These are phyloP conservation scores for Thymelicus acteon DNA, from an alignment of 2,888 invertebrate genomes.

Conservation along the genomic window DNA sequence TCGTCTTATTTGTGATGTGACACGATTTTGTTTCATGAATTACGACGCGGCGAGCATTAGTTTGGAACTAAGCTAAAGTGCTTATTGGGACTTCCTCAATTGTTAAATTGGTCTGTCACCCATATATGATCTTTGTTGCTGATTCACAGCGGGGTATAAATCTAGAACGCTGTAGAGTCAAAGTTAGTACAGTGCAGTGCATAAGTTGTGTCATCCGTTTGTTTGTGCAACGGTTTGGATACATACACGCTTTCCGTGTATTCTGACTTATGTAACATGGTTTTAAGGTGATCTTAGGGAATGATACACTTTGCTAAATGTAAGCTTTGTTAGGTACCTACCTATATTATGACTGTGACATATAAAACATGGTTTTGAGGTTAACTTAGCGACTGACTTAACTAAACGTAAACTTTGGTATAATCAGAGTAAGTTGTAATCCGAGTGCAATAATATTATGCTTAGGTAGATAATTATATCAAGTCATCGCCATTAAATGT, in stretches of 20 bases:
- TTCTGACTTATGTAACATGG: too few relatives aligned
- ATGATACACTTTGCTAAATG: too few relatives aligned
- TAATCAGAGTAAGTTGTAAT: too few relatives aligned
- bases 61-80: slow-evolving; percentile 62
- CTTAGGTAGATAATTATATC: too few relatives aligned
- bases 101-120: slow-evolving; percentile 74
- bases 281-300: too few relatives aligned
- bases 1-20: slow-evolving; percentile 31
- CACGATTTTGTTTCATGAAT: slow-evolving; percentile 36
- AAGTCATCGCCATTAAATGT: too few relatives aligned
- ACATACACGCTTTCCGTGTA: neutral
- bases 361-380: too few relatives aligned
- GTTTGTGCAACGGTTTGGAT: slow-evolving; percentile 3
- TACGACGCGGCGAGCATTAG: slow-evolving; percentile 43
- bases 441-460: too few relatives aligned
- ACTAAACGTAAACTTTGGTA: too few relatives aligned
- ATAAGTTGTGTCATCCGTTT: slow-evolving; percentile 29
- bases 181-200: slow-evolving; percentile 32
- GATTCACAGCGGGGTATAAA: slow-evolving; percentile 60
- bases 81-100: slow-evolving; percentile 77
- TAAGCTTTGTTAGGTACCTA: too few relatives aligned
- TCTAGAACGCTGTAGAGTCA: slow-evolving; percentile 51
- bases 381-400: too few relatives aligned
- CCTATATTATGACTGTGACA: too few relatives aligned
- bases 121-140: slow-evolving; percentile 62